Evolutionary conservation across 2,113 vertebrate genomes (phyloP).

Genomic region (Rhynchopsitta pachyrhyncha): DNA sequence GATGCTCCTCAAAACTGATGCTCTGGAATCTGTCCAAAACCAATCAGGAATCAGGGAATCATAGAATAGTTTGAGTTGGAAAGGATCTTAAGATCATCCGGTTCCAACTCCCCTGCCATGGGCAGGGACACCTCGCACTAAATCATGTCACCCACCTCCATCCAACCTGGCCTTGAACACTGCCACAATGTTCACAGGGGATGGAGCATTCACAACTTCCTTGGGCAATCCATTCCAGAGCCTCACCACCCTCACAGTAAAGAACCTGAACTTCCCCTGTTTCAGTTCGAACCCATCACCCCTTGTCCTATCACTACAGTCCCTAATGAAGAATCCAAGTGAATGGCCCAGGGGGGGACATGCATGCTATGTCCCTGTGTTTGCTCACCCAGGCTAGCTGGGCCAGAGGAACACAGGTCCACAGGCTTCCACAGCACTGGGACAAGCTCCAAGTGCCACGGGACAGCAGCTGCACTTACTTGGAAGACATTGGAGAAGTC

Average conservation of each 20-base stretch:
- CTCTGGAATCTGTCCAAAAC: not conserved
- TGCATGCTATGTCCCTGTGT: fast-evolving
- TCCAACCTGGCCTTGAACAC: not conserved
- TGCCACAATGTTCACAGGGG: not conserved
- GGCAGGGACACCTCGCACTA: not conserved
- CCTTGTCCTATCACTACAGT: not conserved
- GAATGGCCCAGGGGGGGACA: not conserved
- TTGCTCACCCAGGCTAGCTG: not conserved
- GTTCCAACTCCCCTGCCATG: not conserved
- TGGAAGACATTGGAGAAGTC: constrained; percentile 97
- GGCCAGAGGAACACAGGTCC: not conserved
- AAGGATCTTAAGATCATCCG: not conserved
- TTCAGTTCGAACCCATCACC: not conserved
- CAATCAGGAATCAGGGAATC: not conserved
- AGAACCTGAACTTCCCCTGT: not conserved
- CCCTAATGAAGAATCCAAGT: not conserved
- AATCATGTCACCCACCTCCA: not conserved
- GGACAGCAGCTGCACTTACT: constrained; percentile 69
- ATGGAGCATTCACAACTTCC: not conserved
- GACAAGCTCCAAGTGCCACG: not conserved
- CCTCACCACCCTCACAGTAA: not conserved
- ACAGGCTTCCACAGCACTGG: fast-evolving
- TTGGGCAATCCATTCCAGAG: not conserved
- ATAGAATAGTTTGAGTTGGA: not conserved
- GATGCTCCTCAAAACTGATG: not conserved